Conservation (phyloP, 2,797 vertebrate genomes). For the Takifugu rubripes region DNA sequence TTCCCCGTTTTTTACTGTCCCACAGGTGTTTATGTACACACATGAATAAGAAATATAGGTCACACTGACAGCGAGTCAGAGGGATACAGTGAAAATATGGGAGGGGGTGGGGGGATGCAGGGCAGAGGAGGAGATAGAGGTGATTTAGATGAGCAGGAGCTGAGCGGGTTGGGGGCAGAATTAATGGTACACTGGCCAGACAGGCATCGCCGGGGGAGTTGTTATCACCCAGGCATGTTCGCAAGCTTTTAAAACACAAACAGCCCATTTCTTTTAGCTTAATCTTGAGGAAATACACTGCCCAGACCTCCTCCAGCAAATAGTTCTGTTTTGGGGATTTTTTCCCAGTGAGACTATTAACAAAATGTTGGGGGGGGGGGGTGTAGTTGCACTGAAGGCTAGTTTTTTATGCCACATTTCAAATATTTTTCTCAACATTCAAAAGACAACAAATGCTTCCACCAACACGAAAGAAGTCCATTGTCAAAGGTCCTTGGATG, state of each 20-base stretch:
- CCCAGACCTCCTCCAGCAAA: slow-evolving; percentile 34
- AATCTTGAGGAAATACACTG: slow-evolving; percentile 56
- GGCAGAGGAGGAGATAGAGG: slow-evolving; percentile 45
- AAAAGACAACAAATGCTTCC: not conserved
- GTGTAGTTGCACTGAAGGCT: slow-evolving; percentile 4
- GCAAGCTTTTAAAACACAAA: slow-evolving; percentile 64
- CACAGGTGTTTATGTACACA: slow-evolving; percentile 62
- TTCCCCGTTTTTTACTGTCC: slow-evolving; percentile 35
- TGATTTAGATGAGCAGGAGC: slow-evolving; percentile 58
- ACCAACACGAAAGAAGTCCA: not conserved
- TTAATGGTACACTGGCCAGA: slow-evolving; percentile 42
- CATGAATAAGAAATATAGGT: slow-evolving; percentile 68
- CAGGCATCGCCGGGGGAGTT: slow-evolving; percentile 59
- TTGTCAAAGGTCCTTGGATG: not conserved
- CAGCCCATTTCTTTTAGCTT: slow-evolving; percentile 52
- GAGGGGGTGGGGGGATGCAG: slow-evolving; percentile 29
- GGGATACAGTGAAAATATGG: slow-evolving; percentile 22
- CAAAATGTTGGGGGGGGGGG: slow-evolving; percentile 18
- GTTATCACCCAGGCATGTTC: slow-evolving; percentile 64
- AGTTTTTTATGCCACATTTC: not conserved
- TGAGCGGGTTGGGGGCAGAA: slow-evolving; percentile 37
- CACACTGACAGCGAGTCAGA: slow-evolving; percentile 34
- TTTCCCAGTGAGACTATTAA: slow-evolving; percentile 44
- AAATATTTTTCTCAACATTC: not conserved
- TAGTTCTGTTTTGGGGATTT: slow-evolving; percentile 22